These are phyloP conservation scores for Pogonocichla stellata DNA, from an alignment of 2,113 vertebrate species.

Conservation along the genomic window DNA sequence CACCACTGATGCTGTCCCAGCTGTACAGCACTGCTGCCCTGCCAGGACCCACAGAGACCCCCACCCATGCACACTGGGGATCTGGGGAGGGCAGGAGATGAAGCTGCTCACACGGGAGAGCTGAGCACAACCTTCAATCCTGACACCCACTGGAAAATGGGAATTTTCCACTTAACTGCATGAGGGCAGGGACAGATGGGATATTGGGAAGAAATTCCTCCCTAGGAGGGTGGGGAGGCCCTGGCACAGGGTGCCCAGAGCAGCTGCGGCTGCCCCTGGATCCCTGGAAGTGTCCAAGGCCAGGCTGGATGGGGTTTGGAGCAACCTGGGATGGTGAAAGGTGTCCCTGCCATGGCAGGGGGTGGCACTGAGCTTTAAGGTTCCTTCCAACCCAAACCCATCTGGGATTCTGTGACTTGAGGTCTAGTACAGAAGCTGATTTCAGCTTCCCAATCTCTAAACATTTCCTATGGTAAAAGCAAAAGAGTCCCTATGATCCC, in stretches of 20 bases:
- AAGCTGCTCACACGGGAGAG: fast-evolving
- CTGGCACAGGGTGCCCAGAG: not conserved
- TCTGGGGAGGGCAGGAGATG: not conserved
- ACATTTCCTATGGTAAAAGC: not conserved
- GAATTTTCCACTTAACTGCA: not conserved
- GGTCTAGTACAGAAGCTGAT: not conserved
- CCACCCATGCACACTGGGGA: fast-evolving
- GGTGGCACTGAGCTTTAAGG: not conserved
- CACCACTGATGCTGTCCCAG: fast-evolving
- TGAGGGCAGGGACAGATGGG: not conserved
- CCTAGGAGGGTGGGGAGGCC: not conserved
- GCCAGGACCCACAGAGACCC: not conserved
- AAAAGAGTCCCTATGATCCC: not conserved
- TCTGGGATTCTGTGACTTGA: not conserved
- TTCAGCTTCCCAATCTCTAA: not conserved
- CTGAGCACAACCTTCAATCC: not conserved
- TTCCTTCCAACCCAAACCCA: not conserved
- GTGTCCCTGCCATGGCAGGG: not conserved
- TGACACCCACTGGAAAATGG: not conserved
- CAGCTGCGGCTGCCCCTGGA: not conserved
- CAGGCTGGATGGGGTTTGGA: fast-evolving
- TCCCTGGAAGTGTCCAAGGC: not conserved
- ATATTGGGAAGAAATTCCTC: not conserved
- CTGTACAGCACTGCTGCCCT: too few relatives aligned
- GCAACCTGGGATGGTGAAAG: fast-evolving